A percentile compares a stretch with the other conserved stretches of the same genome.
phyloP scores from a whole-genome alignment of 2,797 vertebrate species.

The Hippoglossus hippoglossus region DNA sequence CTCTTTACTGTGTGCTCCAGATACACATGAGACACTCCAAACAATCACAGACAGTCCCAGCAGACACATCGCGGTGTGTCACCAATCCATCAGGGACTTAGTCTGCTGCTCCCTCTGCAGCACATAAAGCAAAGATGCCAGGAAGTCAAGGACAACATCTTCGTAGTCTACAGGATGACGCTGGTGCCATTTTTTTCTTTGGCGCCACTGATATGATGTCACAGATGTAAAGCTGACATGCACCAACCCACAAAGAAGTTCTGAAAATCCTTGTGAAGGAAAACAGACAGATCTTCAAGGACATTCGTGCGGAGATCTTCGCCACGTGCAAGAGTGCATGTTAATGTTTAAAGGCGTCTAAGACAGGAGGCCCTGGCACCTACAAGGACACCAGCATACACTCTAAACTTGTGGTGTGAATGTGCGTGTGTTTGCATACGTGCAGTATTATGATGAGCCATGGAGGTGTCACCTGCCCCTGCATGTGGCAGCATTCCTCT shows the following conservation, averaged over 20 bases:
- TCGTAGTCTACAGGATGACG: slow-evolving; percentile 9
- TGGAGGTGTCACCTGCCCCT: slow-evolving; percentile 61
- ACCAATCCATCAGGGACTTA: slow-evolving; percentile 23
- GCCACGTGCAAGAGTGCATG: not conserved
- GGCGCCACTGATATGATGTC: slow-evolving; percentile 25
- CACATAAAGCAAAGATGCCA: slow-evolving; percentile 30
- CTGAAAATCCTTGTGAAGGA: not conserved
- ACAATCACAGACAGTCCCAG: slow-evolving; percentile 16
- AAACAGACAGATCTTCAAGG: slow-evolving; percentile 15
- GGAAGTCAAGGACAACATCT: slow-evolving; percentile 45
- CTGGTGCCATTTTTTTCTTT: slow-evolving; percentile 33
- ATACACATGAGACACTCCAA: slow-evolving; percentile 32
- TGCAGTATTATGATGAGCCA: slow-evolving; percentile 44
- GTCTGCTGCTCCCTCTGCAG: slow-evolving; percentile 23
- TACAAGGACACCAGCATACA: slow-evolving; percentile 22
- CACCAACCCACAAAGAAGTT: slow-evolving; percentile 11
- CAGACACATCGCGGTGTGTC: slow-evolving; percentile 25
- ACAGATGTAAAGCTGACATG: slow-evolving; percentile 31
- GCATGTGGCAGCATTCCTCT: slow-evolving; percentile 38
- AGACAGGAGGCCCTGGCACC: slow-evolving; percentile 4
- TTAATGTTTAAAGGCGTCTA: slow-evolving; percentile 11
- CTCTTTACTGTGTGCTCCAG: slow-evolving; percentile 19
- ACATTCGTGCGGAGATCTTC: not conserved
- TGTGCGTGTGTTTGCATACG: slow-evolving; percentile 31
- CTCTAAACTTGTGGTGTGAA: not conserved